Evolutionary conservation across 1,140 invertebrate genomes (phyloP).

Genomic region (Drosophila azteca): DNA sequence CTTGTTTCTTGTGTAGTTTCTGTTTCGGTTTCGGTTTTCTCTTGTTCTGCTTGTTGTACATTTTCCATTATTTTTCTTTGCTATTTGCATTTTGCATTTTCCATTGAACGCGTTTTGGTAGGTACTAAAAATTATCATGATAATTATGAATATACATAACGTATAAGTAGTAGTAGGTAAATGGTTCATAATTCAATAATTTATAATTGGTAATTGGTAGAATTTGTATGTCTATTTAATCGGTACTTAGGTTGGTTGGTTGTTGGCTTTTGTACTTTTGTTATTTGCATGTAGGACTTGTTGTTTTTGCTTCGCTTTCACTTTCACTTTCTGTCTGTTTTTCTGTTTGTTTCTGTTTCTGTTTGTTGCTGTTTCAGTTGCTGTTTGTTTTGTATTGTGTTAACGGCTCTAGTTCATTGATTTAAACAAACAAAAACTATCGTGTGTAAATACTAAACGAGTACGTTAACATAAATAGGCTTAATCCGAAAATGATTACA

Average conservation of each 20-base stretch:
- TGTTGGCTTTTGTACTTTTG: slow-evolving; percentile 82
- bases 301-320: slow-evolving; percentile 58
- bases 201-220: slow-evolving; percentile 51
- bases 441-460: slow-evolving; percentile 67
- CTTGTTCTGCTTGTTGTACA: slow-evolving; percentile 32
- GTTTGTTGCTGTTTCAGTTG: slow-evolving; percentile 11
- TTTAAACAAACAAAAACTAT: slow-evolving; percentile 59
- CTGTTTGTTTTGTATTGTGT: slow-evolving; percentile 34
- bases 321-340: slow-evolving; percentile 19
- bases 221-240: slow-evolving; percentile 73
- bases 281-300: slow-evolving; percentile 82
- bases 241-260: slow-evolving; percentile 82
- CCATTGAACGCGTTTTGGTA: slow-evolving; percentile 42
- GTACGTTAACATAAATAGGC: slow-evolving; percentile 64
- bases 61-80: slow-evolving; percentile 20
- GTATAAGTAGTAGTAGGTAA: slow-evolving; percentile 23
- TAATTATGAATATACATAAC: slow-evolving; percentile 28
- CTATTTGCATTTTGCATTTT: slow-evolving; percentile 9
- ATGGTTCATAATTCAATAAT: slow-evolving; percentile 1
- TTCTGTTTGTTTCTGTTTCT: slow-evolving; percentile 15
- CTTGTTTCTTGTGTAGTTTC: slow-evolving; percentile 47
- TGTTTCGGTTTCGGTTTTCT: slow-evolving; percentile 34
- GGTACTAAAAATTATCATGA: slow-evolving; percentile 62
- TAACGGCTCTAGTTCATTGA: slow-evolving; percentile 56
- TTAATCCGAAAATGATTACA: slow-evolving; percentile 52